These are phyloP conservation scores for Andricus quercusramuli DNA, from an alignment of 2,888 invertebrate genomes.

Conservation along the genomic window DNA sequence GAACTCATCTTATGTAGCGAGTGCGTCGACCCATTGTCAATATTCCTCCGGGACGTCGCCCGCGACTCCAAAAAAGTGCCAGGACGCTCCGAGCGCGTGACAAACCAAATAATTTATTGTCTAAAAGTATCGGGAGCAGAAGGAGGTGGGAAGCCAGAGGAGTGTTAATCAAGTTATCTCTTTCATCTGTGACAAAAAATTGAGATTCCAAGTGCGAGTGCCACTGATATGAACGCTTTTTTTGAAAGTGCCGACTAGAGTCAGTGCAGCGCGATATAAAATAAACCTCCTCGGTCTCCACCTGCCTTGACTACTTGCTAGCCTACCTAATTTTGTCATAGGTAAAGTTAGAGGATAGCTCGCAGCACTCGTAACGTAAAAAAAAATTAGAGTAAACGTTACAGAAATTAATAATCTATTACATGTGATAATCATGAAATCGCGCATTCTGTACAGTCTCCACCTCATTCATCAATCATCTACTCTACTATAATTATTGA, in stretches of 20 bases:
- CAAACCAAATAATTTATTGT: slow-evolving; percentile 79
- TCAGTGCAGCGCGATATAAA: slow-evolving; percentile 20
- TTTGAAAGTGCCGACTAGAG: slow-evolving; percentile 49
- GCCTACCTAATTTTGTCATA: slow-evolving; percentile 19
- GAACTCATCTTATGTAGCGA: slow-evolving; percentile 44
- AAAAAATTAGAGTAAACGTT: slow-evolving; percentile 54
- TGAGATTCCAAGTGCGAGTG: slow-evolving; percentile 36
- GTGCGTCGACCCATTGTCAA: slow-evolving; percentile 44
- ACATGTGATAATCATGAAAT: slow-evolving; percentile 83
- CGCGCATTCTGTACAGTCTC: slow-evolving; percentile 82
- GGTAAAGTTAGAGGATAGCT: slow-evolving; percentile 16
- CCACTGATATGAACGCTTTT: slow-evolving; percentile 43
- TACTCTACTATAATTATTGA: slow-evolving; percentile 81
- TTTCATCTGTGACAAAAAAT: slow-evolving; percentile 11
- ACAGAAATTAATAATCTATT: slow-evolving; percentile 84
- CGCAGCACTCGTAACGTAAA: slow-evolving; percentile 48
- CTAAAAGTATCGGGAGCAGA: slow-evolving; percentile 67
- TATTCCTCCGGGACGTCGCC: slow-evolving; percentile 43
- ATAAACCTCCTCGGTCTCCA: slow-evolving; percentile 1
- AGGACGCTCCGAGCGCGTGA: slow-evolving; percentile 78
- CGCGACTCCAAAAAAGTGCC: slow-evolving; percentile 70
- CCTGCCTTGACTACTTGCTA: slow-evolving; percentile 14
- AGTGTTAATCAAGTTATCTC: not conserved
- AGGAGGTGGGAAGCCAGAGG: slow-evolving; percentile 44
- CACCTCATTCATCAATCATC: slow-evolving; percentile 85